These are phyloP conservation scores for human DNA, from an alignment of 2,113 vertebrate genomes.

Conservation along the genomic window GRCh38 chr11:119636001-119636500, in stretches of 20 bases:
- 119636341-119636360: not conserved
- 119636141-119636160: not conserved
- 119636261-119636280: not conserved
- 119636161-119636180: not conserved
- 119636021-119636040: not conserved
- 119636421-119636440: not conserved
- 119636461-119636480: not conserved
- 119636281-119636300: not conserved
- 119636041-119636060: not conserved
- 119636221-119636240: not conserved
- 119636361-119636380: not conserved
- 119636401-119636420: not conserved
- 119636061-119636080: slow-evolving; percentile 22
- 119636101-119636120: not conserved
- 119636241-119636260: not conserved
- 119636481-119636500: not conserved
- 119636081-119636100: not conserved
- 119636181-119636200: not conserved
- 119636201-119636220: not conserved
- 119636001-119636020: not conserved
- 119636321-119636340: not conserved
- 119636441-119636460: not conserved
- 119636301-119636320: not conserved
- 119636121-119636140: rapidly evolving
- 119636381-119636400: rapidly evolving